These are phyloP conservation scores for Artibeus jamaicensis DNA, from an alignment of 2,797 vertebrate genomes.

Conservation along the genomic window DNA sequence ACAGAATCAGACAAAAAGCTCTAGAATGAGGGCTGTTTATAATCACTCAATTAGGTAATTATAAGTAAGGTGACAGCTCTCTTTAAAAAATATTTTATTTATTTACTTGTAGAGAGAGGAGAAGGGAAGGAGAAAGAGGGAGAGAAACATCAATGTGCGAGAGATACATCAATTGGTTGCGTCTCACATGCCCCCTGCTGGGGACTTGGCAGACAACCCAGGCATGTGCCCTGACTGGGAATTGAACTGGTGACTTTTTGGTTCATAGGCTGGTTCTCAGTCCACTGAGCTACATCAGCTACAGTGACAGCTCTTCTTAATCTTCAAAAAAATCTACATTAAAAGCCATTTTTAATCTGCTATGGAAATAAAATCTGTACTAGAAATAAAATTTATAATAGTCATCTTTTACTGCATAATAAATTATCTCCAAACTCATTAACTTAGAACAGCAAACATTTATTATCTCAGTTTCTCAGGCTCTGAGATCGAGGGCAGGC, in stretches of 20 bases:
- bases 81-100: background rate
- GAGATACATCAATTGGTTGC: too few relatives aligned
- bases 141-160: too few relatives aligned
- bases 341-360: background rate
- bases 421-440: background rate
- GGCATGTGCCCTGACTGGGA: too few relatives aligned
- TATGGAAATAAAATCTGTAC: background rate
- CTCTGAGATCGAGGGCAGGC: background rate
- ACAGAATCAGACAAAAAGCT: background rate
- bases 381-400: background rate
- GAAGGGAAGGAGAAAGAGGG: too few relatives aligned
- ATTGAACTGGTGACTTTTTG: too few relatives aligned
- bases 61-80: background rate
- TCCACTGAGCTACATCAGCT: too few relatives aligned
- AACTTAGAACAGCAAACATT: background rate
- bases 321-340: background rate
- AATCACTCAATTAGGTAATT: background rate
- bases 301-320: background rate
- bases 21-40: background rate
- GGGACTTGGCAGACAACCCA: too few relatives aligned
- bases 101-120: too few relatives aligned
- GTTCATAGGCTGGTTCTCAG: too few relatives aligned
- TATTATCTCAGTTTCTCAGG: background rate
- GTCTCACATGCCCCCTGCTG: too few relatives aligned
- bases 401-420: background rate